These are phyloP conservation scores for Typhlichthys subterraneus DNA, from an alignment of 2,797 vertebrate genomes.

Conservation along the genomic window DNA sequence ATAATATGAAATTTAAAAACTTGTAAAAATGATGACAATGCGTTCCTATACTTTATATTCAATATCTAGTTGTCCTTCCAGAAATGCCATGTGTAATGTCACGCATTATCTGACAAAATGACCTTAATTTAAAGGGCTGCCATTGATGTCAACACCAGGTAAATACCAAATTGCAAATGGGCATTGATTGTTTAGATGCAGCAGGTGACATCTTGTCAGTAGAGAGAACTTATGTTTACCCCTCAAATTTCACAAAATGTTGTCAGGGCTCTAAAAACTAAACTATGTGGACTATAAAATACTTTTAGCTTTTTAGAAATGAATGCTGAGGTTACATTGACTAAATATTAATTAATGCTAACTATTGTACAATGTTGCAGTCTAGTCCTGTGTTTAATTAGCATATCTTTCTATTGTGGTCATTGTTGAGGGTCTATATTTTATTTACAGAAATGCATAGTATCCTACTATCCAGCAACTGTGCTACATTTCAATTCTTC, in stretches of 20 bases:
- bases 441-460: conserved; percentile 16
- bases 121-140: conserved; percentile 81
- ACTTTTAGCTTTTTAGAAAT: too few relatives aligned
- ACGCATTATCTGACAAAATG: conserved; percentile 81
- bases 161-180: conserved; percentile 88
- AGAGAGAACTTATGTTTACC: conserved; percentile 82
- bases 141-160: conserved; percentile 82
- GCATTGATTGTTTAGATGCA: conserved; percentile 87
- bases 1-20: not conserved
- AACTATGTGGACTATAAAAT: too few relatives aligned
- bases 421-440: conserved; percentile 11
- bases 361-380: not conserved
- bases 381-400: not conserved
- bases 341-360: too few relatives aligned
- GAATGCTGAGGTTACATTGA: not conserved
- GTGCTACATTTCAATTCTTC: conserved; percentile 12
- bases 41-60: conserved; percentile 64
- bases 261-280: conserved; percentile 72
- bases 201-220: conserved; percentile 75
- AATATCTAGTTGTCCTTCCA: conserved; percentile 62
- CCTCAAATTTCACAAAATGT: conserved; percentile 83
- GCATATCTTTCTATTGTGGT: not conserved
- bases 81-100: conserved; percentile 76
- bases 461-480: conserved; percentile 5
- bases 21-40: too few relatives aligned